Percentiles rank a stretch among this genome's conserved stretches.
Evolutionary conservation across 2,797 vertebrate species (phyloP).

Genomic region (Synanceia verrucosa): DNA sequence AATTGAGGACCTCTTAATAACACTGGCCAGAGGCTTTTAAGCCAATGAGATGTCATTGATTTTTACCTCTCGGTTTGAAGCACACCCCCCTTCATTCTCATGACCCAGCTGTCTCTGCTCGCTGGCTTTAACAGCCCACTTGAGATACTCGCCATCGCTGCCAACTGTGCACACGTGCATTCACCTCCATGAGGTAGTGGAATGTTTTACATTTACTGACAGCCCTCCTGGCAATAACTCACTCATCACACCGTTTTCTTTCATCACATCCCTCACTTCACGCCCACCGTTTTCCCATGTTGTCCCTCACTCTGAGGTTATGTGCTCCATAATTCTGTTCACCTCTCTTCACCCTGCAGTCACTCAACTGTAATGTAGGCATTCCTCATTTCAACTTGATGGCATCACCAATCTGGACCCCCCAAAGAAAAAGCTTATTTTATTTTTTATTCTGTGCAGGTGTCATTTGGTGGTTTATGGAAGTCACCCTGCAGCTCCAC

Average conservation of each 20-base stretch:
- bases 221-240: constrained; percentile 63
- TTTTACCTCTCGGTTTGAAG: constrained; percentile 60
- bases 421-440: constrained; percentile 12
- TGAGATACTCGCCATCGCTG: constrained; percentile 50
- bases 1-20: constrained; percentile 79
- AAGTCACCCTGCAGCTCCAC: constrained; percentile 42
- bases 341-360: constrained; percentile 15
- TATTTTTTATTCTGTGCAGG: constrained; percentile 23
- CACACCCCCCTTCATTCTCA: constrained; percentile 43
- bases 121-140: constrained; percentile 63
- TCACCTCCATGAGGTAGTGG: constrained; percentile 64
- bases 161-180: constrained; percentile 51
- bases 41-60: constrained; percentile 81
- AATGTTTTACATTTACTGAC: constrained; percentile 71
- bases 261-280: constrained; percentile 50
- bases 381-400: constrained; percentile 27
- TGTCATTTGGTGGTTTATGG: constrained; percentile 54
- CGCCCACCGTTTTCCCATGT: constrained; percentile 33
- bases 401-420: constrained; percentile 9
- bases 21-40: constrained; percentile 75
- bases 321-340: constrained; percentile 33
- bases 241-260: constrained; percentile 58
- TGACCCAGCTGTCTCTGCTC: constrained; percentile 45
- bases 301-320: constrained; percentile 29
- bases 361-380: constrained; percentile 18